A percentile compares a stretch with the other conserved stretches of the same genome.
Evolutionary conservation across 2,113 vertebrate genomes (phyloP).

Genomic region (Microcebus murinus): DNA sequence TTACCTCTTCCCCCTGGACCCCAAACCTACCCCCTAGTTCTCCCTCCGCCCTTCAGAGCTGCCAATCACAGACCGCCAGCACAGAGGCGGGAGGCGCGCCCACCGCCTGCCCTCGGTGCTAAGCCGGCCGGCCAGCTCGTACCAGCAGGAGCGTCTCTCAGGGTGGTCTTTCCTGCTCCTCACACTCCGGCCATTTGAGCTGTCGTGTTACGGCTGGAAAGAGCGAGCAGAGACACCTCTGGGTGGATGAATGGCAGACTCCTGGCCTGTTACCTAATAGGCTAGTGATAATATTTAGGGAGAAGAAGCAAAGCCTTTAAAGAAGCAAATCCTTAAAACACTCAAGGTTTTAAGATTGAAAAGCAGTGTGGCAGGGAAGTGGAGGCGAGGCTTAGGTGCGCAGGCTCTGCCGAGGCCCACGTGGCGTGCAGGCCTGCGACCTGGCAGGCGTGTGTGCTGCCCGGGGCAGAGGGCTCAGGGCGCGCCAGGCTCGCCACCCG

Average conservation of each 20-base stretch:
- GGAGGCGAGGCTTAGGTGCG: neutral
- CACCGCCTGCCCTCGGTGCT: neutral
- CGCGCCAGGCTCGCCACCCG: neutral
- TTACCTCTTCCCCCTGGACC: neutral
- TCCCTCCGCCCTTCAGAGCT: neutral
- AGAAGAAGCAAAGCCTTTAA: neutral
- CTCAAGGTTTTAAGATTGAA: neutral
- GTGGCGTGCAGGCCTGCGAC: neutral
- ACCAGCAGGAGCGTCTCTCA: neutral
- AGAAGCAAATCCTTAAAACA: conserved; percentile 1
- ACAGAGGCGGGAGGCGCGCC: neutral
- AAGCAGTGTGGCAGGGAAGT: neutral
- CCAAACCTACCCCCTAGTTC: neutral
- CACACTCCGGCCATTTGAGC: neutral
- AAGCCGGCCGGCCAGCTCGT: neutral
- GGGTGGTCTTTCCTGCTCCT: neutral
- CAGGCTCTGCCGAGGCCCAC: neutral
- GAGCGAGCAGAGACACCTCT: neutral
- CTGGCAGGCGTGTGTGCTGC: neutral
- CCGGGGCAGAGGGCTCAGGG: no score
- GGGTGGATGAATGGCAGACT: neutral
- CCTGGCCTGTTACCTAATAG: neutral
- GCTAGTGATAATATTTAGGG: neutral
- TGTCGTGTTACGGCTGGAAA: neutral
- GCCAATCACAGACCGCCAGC: neutral